Evolutionary conservation across 2,113 vertebrate genomes (phyloP).

Genomic region (Uria lomvia): DNA sequence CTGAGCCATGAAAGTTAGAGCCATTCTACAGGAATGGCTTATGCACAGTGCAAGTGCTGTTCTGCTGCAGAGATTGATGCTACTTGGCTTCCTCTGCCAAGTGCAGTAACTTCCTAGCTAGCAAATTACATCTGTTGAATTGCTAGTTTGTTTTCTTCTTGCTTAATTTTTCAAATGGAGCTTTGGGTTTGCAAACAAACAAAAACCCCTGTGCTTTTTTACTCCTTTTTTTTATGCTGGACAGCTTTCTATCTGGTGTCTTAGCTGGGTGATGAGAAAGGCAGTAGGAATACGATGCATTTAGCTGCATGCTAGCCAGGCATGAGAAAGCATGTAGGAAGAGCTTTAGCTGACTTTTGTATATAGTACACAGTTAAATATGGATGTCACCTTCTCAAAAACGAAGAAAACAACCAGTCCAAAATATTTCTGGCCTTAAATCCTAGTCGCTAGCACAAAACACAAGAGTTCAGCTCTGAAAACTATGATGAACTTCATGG

Average conservation of each 20-base stretch:
- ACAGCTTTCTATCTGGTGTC: not conserved
- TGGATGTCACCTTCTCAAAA: not conserved
- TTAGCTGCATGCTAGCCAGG: not conserved
- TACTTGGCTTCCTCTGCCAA: not conserved
- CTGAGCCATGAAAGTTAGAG: not conserved
- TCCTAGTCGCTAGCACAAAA: not conserved
- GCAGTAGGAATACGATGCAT: not conserved
- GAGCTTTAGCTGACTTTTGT: not conserved
- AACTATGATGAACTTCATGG: not conserved
- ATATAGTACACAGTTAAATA: not conserved
- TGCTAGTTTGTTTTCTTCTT: not conserved
- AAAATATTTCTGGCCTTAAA: not conserved
- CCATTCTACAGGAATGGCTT: not conserved
- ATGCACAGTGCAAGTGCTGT: not conserved
- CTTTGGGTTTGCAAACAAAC: not conserved
- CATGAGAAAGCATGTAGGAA: not conserved
- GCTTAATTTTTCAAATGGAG: not conserved
- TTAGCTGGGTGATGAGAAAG: not conserved
- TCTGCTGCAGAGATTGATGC: not conserved
- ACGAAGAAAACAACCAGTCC: not conserved
- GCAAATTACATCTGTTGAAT: not conserved
- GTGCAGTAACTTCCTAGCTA: not conserved
- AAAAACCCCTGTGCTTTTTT: accelerated
- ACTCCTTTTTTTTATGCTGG: not conserved
- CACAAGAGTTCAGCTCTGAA: not conserved